Evolutionary conservation across 1,140 invertebrate species (phyloP).

Genomic region (Drosophila pseudoobscura): DNA sequence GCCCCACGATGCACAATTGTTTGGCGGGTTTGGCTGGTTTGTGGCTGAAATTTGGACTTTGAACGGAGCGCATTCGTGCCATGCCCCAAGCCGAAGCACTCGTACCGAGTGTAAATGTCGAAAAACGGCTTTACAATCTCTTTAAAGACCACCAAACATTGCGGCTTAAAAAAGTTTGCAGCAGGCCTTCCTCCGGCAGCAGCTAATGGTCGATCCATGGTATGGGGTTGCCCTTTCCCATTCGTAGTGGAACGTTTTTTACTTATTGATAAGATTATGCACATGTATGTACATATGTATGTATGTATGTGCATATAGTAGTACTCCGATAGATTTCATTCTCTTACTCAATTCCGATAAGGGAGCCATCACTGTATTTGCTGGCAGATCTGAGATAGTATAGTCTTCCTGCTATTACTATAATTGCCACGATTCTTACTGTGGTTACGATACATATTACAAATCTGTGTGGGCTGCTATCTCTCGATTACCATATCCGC

Average conservation of each 20-base stretch:
- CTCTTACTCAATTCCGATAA: too few relatives aligned
- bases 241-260: too few relatives aligned
- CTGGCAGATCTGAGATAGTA: not conserved
- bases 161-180: constrained; percentile 19
- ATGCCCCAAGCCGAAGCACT: constrained; percentile 5
- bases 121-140: constrained; percentile 69
- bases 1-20: constrained; percentile 68
- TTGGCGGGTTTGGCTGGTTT: constrained; percentile 77
- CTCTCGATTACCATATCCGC: constrained; percentile 22
- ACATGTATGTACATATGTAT: too few relatives aligned
- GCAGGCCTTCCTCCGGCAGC: too few relatives aligned
- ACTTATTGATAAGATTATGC: too few relatives aligned
- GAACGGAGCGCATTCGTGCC: constrained; percentile 52
- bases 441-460: too few relatives aligned
- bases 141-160: constrained; percentile 60
- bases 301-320: too few relatives aligned
- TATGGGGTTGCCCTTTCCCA: too few relatives aligned
- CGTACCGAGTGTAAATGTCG: constrained; percentile 58
- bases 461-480: constrained; percentile 10
- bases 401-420: constrained; percentile 37
- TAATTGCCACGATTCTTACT: constrained; percentile 17
- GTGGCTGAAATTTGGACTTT: constrained; percentile 77
- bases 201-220: too few relatives aligned
- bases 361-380: not conserved
- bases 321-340: too few relatives aligned